These are phyloP conservation scores for Aptenodytes forsteri DNA, from an alignment of 2,113 vertebrate genomes.

Conservation along the genomic window DNA sequence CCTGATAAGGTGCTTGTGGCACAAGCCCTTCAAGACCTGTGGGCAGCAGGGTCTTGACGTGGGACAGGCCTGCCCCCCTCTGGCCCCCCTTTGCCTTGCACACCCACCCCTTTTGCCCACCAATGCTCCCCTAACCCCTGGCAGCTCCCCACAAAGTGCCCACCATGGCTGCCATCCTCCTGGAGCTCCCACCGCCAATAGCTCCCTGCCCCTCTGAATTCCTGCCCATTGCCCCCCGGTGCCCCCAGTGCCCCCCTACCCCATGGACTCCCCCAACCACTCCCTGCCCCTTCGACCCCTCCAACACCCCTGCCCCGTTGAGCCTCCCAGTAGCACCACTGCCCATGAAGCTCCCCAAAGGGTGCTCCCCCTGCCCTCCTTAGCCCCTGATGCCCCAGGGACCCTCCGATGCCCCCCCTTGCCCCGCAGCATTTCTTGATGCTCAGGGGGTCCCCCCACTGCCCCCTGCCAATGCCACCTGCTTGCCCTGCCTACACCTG, in stretches of 20 bases:
- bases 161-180: background rate
- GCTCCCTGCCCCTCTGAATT: background rate
- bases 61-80: background rate
- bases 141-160: background rate
- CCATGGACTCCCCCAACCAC: background rate
- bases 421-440: background rate
- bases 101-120: no score
- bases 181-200: background rate
- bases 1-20: background rate
- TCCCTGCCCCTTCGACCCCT: background rate
- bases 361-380: background rate
- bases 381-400: background rate
- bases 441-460: background rate
- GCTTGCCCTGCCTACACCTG: background rate
- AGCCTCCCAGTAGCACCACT: background rate
- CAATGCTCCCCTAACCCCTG: background rate
- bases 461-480: background rate
- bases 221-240: background rate
- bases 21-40: background rate
- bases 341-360: background rate
- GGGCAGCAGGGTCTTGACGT: background rate
- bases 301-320: accelerated
- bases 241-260: no score
- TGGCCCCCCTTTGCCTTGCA: background rate
- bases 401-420: accelerated